Evolutionary conservation across 2,888 invertebrate genomes (phyloP), one percentile per base, ranked within the genome.

Genomic region (Nomada fabriciana): DNA sequence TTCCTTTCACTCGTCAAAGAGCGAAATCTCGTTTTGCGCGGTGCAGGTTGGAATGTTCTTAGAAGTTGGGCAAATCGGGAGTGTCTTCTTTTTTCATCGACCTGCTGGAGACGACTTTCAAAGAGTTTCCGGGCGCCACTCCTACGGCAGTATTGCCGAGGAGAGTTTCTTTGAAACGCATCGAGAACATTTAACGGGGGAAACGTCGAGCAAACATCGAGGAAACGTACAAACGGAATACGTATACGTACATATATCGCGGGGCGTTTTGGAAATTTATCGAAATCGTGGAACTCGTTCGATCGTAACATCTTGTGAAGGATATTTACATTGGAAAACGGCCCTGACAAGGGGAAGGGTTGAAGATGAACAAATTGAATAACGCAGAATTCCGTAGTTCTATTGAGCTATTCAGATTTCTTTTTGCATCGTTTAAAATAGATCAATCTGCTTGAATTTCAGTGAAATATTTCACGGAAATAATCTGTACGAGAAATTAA

Each of bases 101-200:
- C 61, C 84, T 83, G 71, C 80, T 73, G 20, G 89, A 70, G 53
- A 86, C 88, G 63, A 85, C 75, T 81, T 88, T 89, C 84, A 90
- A 85, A 80, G 89, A 87, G 47, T 74, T 86, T 82, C 89, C 79
- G 77, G 86, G 83, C 80, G 84, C 80, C 9, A 87, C 86, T 61
- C 60, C 68, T 64, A 82, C 81, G n/a, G 80, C 64, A 25, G 55
- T 52, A 80, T 55, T 60, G 67, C 78, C 53, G 18, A 5, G 42
- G 55, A 29, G 25, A 68, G 61, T 81, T 77, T 63, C 82, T 82
- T 80, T 82, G 74, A 68, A 74, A 78, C 61, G 67, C 73, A 55
- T 68, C 55, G 61, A 18, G 53, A 61, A 42, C 68, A 61, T 78
- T 74, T 78, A 78, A 73, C 53, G 73, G 53, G 23, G 29, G 55